Evolutionary conservation across 2,888 invertebrate species (phyloP).

Genomic region (Scaptodrosophila latifasciaeformis): DNA sequence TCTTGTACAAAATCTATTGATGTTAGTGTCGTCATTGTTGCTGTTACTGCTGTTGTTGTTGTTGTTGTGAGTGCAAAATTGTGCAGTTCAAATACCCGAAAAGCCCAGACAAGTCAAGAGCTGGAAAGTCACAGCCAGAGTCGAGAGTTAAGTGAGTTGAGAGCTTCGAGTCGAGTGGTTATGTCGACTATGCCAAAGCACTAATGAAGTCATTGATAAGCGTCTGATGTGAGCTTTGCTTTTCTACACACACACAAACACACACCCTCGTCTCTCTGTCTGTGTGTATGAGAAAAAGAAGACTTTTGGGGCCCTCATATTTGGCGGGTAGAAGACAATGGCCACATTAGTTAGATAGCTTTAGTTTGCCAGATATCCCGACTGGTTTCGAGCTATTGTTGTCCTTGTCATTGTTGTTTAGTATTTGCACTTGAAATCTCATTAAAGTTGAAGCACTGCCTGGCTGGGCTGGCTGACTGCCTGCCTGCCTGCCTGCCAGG

Average conservation of each 20-base stretch:
- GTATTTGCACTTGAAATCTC: slow-evolving; percentile 65
- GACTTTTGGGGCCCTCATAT: background rate
- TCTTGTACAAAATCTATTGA: no score
- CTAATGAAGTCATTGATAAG: slow-evolving; percentile 69
- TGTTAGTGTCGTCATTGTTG: no score
- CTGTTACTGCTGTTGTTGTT: slow-evolving; percentile 37
- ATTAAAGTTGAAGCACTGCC: slow-evolving; percentile 63
- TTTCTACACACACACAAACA: slow-evolving; percentile 11
- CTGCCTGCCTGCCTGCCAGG: no score
- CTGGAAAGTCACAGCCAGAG: no score
- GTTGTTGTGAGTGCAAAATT: slow-evolving; percentile 50
- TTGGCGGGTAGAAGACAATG: background rate
- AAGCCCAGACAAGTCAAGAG: no score
- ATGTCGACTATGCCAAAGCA: no score
- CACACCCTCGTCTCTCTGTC: background rate
- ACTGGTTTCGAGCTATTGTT: slow-evolving; percentile 18
- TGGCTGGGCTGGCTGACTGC: no score
- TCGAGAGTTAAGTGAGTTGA: slow-evolving; percentile 8
- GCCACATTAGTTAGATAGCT: background rate
- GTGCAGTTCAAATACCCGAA: slow-evolving; percentile 17
- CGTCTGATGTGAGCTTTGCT: slow-evolving; percentile 17
- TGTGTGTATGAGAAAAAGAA: background rate
- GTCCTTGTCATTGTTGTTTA: slow-evolving; percentile 26
- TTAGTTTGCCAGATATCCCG: background rate
- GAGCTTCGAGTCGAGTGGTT: slow-evolving; percentile 37